These are phyloP conservation scores for Ornithoptera priamus DNA, from an alignment of 2,888 invertebrate species.

Conservation along the genomic window DNA sequence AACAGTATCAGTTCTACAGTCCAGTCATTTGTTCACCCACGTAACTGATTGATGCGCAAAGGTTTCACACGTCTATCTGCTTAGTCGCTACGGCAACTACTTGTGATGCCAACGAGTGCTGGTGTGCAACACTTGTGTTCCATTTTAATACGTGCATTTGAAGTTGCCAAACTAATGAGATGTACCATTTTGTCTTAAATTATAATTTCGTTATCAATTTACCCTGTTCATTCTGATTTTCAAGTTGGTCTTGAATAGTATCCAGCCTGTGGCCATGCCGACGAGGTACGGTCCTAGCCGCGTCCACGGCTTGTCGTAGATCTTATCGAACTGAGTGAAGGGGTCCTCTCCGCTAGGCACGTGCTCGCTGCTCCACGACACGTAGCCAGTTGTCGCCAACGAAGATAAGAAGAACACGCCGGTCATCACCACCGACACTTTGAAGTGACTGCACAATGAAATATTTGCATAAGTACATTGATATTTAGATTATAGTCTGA, in stretches of 20 bases:
- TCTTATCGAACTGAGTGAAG: slow-evolving; percentile 91
- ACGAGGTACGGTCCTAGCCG: slow-evolving; percentile 90
- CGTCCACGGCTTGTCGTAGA: slow-evolving; percentile 95
- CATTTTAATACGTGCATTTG: too few species aligned
- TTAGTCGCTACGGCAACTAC: too few species aligned
- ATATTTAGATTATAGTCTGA: too few species aligned
- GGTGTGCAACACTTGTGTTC: too few species aligned
- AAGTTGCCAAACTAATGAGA: slow-evolving; percentile 22
- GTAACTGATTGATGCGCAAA: too few species aligned
- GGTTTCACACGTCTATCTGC: too few species aligned
- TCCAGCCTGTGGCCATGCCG: slow-evolving; percentile 91
- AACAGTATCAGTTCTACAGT: background rate
- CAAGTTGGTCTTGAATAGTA: slow-evolving; percentile 89
- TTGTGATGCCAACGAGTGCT: too few species aligned
- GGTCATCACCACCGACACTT: slow-evolving; percentile 84
- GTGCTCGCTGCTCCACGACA: slow-evolving; percentile 89
- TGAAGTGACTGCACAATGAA: slow-evolving; percentile 83
- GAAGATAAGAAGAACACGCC: slow-evolving; percentile 86
- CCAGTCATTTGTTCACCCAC: too few species aligned
- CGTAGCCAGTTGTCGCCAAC: slow-evolving; percentile 88
- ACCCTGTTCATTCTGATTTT: slow-evolving; percentile 87
- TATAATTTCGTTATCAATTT: slow-evolving; percentile 29
- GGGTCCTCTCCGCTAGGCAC: slow-evolving; percentile 90
- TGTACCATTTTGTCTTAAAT: too few species aligned
- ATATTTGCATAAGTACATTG: too few species aligned